Base-by-base conservation (phyloP, 2,113 vertebrate species). In the Saimiri boliviensis region DNA sequence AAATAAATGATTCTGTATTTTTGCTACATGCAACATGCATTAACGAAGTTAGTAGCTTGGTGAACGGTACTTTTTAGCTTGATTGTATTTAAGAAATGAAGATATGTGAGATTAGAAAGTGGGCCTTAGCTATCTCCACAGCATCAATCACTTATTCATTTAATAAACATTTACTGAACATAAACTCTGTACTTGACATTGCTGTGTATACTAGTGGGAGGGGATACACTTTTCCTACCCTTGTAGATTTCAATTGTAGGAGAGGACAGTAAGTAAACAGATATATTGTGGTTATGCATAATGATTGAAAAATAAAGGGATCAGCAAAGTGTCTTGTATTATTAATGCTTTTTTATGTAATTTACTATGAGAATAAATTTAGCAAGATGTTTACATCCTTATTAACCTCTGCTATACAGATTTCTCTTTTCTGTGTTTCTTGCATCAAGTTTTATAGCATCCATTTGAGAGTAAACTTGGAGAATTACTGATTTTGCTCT, bases 301-400 rank as follows among this genome's bases (percentile, higher is more conserved):
- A 88, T 42, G 37, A 54, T 40, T 93, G 60, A 87, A 94, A 95
- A 84, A 60, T 70, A 54, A 84, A 84, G 40, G 8, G 35, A 60
- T 90, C 54, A 87, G 63, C n/a, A 86, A 89, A 95, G 3, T 83
- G 30, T 45, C 68, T 89, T 74, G 16, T 3, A 84, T 86, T 60
- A 60, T 79, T 86, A 60, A 47, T 4, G 25, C 30, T 91, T 40
- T 71, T 3, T 88, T 40, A 70, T 80, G 85, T 66, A 89, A 6
- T 91, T 95, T 92, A 49, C 81, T 79, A 84, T 96, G 96, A 86
- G 84, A 86, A 70, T 92, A 79, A 89, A 83, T 17, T 77, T 85
- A 56, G 17, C 27, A 89, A 68, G 68, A 83, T 13, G 52, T 82
- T 89, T 92, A 71, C 2, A 82, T 73, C 17, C 17, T 91, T 86